Percentiles rank a stretch among this genome's conserved stretches.
Evolutionary conservation across 2,888 invertebrate species (phyloP).

Genomic region (Scelioninae gen. 2): DNA sequence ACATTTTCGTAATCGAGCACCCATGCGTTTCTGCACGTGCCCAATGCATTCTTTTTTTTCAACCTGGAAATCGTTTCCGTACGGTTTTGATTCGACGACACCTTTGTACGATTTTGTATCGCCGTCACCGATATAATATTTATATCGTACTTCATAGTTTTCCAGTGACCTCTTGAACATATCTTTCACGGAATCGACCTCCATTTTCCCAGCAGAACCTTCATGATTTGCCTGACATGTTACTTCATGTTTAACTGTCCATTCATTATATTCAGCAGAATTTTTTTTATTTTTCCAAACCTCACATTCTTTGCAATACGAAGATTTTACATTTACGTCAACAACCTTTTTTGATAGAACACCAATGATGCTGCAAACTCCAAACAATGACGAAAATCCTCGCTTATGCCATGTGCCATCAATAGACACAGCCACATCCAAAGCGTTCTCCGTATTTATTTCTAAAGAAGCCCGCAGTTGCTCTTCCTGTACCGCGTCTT

Average conservation of each 20-base stretch:
- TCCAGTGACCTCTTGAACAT: conserved; percentile 14
- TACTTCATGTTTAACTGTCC: not conserved
- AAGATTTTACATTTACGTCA: conserved; percentile 46
- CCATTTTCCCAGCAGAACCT: conserved; percentile 18
- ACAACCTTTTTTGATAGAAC: conserved; percentile 46
- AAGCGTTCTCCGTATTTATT: not conserved
- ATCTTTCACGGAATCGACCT: not conserved
- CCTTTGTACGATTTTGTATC: not conserved
- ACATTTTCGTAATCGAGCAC: not conserved
- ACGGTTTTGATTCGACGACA: not conserved
- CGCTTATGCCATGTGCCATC: conserved; percentile 14
- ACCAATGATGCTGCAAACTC: conserved; percentile 36
- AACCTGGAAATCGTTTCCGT: not conserved
- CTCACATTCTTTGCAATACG: conserved; percentile 45
- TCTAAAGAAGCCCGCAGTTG: conserved; percentile 4
- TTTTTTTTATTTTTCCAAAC: conserved; percentile 16
- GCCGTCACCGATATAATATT: conserved; percentile 1
- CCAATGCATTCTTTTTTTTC: conserved; percentile 28
- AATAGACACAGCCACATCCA: conserved; percentile 4
- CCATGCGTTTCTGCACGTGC: conserved; percentile 17
- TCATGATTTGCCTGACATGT: no score
- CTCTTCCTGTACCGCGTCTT: conserved; percentile 12
- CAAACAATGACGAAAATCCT: conserved; percentile 26
- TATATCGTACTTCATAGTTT: not conserved
- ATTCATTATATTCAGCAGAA: conserved; percentile 6